phyloP scores from a whole-genome alignment of 2,797 vertebrate genomes.

The Myotis planiceps region DNA sequence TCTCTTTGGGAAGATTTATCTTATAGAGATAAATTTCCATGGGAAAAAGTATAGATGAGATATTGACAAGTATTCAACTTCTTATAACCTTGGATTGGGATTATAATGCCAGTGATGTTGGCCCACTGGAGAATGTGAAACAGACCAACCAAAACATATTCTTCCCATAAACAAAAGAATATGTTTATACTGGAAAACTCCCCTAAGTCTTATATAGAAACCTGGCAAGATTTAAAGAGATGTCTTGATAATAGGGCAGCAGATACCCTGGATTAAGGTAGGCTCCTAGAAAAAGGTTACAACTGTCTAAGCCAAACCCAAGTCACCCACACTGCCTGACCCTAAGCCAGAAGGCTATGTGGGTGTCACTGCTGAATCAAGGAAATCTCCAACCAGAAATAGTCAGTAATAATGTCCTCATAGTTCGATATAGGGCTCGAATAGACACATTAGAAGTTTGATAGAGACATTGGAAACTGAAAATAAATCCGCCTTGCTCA shows the following conservation, averaged over 20 bases:
- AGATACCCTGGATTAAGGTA: background rate
- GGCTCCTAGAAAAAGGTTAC: background rate
- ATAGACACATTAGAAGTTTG: background rate
- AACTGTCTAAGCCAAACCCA: background rate
- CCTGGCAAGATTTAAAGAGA: background rate
- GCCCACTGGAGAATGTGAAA: background rate
- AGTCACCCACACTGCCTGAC: rapidly evolving
- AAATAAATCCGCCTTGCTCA: background rate
- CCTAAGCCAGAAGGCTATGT: background rate
- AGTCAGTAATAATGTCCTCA: background rate
- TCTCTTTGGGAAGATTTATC: background rate
- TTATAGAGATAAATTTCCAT: background rate
- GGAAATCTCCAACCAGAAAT: background rate
- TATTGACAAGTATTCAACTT: background rate
- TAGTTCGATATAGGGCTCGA: rapidly evolving
- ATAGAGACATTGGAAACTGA: background rate
- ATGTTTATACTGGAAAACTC: background rate
- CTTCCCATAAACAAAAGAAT: background rate
- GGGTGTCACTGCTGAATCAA: background rate
- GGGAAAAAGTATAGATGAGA: background rate
- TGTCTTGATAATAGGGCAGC: background rate
- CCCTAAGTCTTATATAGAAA: background rate
- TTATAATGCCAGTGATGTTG: background rate
- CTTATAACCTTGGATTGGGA: background rate
- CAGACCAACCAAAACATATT: background rate